A percentile compares a stretch with the other conserved stretches of the same genome.
Conservation (phyloP, 2,113 vertebrate genomes). For the Apistogramma diplotaenia region DNA sequence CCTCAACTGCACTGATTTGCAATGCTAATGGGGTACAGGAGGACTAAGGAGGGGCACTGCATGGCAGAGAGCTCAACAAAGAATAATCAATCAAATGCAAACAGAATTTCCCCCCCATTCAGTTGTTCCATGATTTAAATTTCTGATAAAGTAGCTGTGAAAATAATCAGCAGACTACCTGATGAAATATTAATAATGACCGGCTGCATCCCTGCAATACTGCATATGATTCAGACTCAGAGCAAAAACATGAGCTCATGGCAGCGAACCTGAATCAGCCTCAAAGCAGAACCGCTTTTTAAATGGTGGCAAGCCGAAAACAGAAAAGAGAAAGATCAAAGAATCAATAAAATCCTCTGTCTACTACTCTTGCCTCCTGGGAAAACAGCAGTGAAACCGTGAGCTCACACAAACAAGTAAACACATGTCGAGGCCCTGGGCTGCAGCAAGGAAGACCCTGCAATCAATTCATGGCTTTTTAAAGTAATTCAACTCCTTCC, state of each 20-base stretch:
- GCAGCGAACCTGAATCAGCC: not conserved
- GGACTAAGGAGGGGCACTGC: not conserved
- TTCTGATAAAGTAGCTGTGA: not conserved
- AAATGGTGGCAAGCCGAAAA: not conserved
- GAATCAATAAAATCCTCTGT: constrained; percentile 48
- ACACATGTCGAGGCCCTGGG: constrained; percentile 35
- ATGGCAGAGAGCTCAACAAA: constrained; percentile 17
- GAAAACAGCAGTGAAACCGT: constrained; percentile 41
- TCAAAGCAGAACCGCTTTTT: not conserved
- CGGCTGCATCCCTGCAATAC: not conserved
- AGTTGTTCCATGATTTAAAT: not conserved
- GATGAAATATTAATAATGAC: not conserved
- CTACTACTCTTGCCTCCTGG: constrained; percentile 36
- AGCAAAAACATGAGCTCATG: not conserved
- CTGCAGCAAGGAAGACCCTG: constrained; percentile 5
- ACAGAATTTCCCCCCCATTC: not conserved
- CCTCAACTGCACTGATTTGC: constrained; percentile 52
- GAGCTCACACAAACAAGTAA: constrained; percentile 39
- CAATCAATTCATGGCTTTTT: constrained; percentile 40
- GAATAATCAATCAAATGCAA: constrained; percentile 18
- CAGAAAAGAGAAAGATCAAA: constrained; percentile 13
- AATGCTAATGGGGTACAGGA: constrained; percentile 53
- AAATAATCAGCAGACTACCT: not conserved
- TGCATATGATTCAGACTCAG: not conserved
- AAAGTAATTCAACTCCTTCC: constrained; percentile 22